Percentiles rank a stretch among this genome's conserved stretches.
Evolutionary conservation across 2,113 vertebrate genomes (phyloP).

Genomic region (Bombycilla garrulus): DNA sequence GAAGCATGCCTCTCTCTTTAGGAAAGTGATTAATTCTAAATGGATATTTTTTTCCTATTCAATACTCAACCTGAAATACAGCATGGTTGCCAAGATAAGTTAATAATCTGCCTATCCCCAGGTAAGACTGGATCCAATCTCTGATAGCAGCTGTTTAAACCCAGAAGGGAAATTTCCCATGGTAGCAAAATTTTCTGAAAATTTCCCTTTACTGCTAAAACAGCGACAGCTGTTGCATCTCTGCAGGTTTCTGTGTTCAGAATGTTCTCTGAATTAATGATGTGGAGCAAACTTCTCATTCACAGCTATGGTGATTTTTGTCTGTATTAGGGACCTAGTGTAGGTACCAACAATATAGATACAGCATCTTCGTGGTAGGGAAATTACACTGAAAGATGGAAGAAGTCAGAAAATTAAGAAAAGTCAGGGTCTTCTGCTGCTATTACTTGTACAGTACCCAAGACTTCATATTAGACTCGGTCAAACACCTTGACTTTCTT

Average conservation of each 20-base stretch:
- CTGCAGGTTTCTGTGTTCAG: neutral
- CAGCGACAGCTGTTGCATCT: neutral
- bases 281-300: neutral
- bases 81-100: neutral
- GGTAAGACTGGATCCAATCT: neutral
- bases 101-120: slow-evolving; percentile 13
- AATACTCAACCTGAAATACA: slow-evolving; percentile 15
- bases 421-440: neutral
- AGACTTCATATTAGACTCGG: neutral
- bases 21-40: slow-evolving; percentile 12
- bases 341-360: neutral
- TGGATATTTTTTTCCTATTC: neutral
- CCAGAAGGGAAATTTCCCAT: slow-evolving; percentile 18
- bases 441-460: neutral
- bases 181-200: neutral
- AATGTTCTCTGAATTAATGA: neutral
- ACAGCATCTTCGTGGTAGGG: neutral
- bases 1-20: neutral
- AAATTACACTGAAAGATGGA: neutral
- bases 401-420: neutral
- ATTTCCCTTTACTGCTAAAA: slow-evolving; percentile 4
- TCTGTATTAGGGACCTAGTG: neutral
- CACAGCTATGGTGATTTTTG: neutral
- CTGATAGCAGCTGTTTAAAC: neutral
- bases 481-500: neutral